These are phyloP conservation scores for Hirtodrosophila cameraria DNA, from an alignment of 2,888 invertebrate species.

Conservation along the genomic window DNA sequence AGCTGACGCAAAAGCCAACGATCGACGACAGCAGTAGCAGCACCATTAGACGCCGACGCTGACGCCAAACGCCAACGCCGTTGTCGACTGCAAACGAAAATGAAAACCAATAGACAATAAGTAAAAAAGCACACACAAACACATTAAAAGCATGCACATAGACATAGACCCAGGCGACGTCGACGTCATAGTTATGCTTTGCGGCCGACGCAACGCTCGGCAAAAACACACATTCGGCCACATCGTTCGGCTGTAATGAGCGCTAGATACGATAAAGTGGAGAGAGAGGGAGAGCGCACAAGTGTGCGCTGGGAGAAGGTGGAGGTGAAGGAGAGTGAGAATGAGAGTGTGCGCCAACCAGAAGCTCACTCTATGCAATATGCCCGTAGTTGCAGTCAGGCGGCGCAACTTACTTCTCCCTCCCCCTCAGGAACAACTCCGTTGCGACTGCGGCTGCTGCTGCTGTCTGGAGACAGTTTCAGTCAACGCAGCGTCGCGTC, in stretches of 20 bases:
- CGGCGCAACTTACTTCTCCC: not conserved
- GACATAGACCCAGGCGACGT: constrained; percentile 43
- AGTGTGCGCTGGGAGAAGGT: too few relatives aligned
- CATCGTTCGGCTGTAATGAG: constrained; percentile 46
- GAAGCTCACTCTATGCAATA: constrained; percentile 45
- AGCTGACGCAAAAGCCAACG: constrained; percentile 49
- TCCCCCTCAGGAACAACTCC: constrained; percentile 40
- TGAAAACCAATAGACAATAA: constrained; percentile 78
- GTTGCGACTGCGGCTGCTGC: too few relatives aligned
- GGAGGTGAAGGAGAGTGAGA: constrained; percentile 9
- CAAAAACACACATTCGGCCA: constrained; percentile 35
- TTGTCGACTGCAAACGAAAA: constrained; percentile 73
- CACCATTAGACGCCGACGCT: constrained; percentile 22
- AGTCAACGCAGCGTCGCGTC: constrained; percentile 24
- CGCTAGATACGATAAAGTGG: constrained; percentile 48
- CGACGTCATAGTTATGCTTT: constrained; percentile 74
- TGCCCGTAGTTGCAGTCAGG: constrained; percentile 35
- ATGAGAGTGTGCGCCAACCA: constrained; percentile 45
- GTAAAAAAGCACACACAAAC: constrained; percentile 43
- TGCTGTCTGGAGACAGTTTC: constrained; percentile 56
- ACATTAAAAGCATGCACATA: constrained; percentile 13
- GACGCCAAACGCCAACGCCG: constrained; percentile 15
- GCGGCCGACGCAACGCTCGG: constrained; percentile 32
- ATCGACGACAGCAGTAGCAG: constrained; percentile 36
- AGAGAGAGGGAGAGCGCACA: constrained; percentile 24